Base-by-base conservation (phyloP, 2,113 vertebrate species). In the Leucopsar rothschildi region DNA sequence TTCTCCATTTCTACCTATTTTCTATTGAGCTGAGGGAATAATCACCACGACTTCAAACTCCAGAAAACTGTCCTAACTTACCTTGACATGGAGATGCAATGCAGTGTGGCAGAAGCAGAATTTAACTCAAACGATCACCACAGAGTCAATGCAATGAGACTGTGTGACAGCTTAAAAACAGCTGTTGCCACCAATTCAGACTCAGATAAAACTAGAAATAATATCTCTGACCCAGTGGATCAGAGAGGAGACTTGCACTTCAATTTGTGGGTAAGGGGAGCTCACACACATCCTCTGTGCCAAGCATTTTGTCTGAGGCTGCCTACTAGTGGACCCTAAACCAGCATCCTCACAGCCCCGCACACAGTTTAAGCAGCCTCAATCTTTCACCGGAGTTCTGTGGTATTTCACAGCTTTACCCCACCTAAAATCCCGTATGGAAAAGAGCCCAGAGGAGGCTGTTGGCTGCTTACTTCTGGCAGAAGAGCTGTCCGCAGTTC, bases 401-500 rank as follows among this genome's bases (percentile, higher is more conserved):
- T 9, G 27, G 16, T 5, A 40, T 14, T 29, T 49, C 59, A 80
- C 56, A 71, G 52, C 44, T 91, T 79, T 35, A 25, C 27, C 39
- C 42, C 81, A 55, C 35, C 52, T 28, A 63, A 31, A 52, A 44
- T 11, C 28, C 63, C 4, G 9, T 4, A 29, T 0, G 52, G 82
- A 24, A 50, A 64, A 71, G 68, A 82, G 45, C n/a, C 45, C 55
- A 25, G 28, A 24, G 64, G 64, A 65, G n/a, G 14, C 12, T n/a
- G 55, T 1, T 17, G 71, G 16, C 15, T 20, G 56, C 98, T 98
- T 98, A 99, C 99, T 99, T 99, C 95, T 99, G 99, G 96, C 99
- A 99, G 98, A 99, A 99, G 93, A 99, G 99, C 97, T 99, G 99
- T 7, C 99, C 99, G 3, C 99, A 99, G 98, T 99, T 99, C 96